phyloP scores from a whole-genome alignment of 92 coral and sea anemone genomes.

The Paragorgia papillata region DNA sequence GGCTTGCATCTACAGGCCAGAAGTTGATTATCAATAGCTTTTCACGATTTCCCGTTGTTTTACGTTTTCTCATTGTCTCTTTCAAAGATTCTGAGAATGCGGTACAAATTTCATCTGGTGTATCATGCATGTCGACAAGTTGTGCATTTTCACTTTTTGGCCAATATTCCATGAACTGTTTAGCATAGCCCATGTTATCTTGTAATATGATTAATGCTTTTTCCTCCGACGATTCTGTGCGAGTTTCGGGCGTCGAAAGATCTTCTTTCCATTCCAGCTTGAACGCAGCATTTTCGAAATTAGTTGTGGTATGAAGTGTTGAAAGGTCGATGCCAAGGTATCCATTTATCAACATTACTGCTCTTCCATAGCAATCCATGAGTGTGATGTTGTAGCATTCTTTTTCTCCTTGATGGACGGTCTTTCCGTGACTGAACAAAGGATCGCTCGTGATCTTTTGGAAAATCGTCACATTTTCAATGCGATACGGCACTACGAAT shows the following conservation, averaged over 20 bases:
- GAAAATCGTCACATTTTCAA: conserved; percentile 22
- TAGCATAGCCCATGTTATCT: conserved; percentile 36
- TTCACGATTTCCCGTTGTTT: background rate
- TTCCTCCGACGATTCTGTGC: background rate
- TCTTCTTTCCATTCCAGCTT: conserved; percentile 50
- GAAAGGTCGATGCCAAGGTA: no score
- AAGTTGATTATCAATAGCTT: conserved; percentile 27
- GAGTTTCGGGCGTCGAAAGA: background rate
- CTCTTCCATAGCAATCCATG: no score
- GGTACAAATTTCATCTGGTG: background rate
- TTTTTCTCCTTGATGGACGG: conserved; percentile 25
- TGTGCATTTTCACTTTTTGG: no score
- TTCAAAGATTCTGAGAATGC: no score
- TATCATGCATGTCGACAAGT: conserved; percentile 1
- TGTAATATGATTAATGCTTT: conserved; percentile 28
- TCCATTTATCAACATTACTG: no score
- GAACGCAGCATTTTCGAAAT: no score
- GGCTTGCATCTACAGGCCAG: no score
- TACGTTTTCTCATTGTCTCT: background rate
- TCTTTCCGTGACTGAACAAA: conserved; percentile 32
- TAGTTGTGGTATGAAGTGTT: no score
- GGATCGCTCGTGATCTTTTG: background rate
- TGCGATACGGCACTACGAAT: conserved; percentile 30
- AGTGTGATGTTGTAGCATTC: no score
- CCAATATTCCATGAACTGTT: no score